These are phyloP conservation scores for Lepidonotus clava DNA, from an alignment of 2,888 invertebrate species.

Conservation along the genomic window DNA sequence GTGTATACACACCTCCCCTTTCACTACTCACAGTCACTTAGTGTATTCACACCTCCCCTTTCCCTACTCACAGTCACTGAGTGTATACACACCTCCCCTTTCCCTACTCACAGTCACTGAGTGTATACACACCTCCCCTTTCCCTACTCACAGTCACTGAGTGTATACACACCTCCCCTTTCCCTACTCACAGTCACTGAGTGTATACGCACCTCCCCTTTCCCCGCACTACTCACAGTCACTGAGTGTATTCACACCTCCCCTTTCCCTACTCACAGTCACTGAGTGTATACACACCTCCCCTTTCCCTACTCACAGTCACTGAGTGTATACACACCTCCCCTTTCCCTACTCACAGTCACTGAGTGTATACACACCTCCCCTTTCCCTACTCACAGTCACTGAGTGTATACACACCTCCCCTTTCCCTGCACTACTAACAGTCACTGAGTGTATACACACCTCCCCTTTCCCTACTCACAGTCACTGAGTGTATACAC, in stretches of 20 bases:
- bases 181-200: neutral
- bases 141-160: too few relatives aligned
- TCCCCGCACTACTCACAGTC: neutral
- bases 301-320: conserved; percentile 5
- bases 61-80: neutral
- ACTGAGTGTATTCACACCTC: too few relatives aligned
- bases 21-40: conserved; percentile 1
- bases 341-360: neutral
- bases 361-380: neutral
- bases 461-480: neutral
- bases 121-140: neutral
- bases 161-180: neutral
- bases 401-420: too few relatives aligned
- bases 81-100: neutral
- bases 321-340: neutral
- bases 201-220: neutral
- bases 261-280: neutral
- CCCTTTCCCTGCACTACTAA: neutral
- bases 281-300: conserved; percentile 15
- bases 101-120: neutral
- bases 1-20: neutral
- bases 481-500: too few relatives aligned
- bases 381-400: too few relatives aligned
- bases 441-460: neutral
- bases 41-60: neutral